A percentile compares a stretch with the other conserved stretches of the same genome.
Conservation (phyloP, 1,140 invertebrate genomes). For the Schlechtendalia chinensis region DNA sequence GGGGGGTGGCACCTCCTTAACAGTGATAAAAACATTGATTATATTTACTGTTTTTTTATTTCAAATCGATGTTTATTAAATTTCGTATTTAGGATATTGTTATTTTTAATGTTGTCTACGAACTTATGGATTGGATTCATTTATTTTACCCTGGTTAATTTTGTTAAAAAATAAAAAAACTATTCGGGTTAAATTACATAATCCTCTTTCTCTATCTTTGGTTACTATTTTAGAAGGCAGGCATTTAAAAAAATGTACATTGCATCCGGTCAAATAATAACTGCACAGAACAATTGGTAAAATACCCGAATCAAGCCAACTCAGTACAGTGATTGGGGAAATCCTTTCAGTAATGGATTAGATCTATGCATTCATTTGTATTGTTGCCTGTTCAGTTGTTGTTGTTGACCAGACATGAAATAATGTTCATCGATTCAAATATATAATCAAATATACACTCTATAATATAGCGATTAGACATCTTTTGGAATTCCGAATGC, state of each 20-base stretch:
- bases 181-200: conserved; percentile 9
- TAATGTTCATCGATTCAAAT: conserved; percentile 30
- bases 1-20: too few relatives aligned
- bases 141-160: conserved; percentile 9
- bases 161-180: background rate
- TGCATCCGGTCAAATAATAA: conserved; percentile 37
- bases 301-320: conserved; percentile 44
- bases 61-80: too few relatives aligned
- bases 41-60: too few relatives aligned
- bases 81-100: too few relatives aligned
- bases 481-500: conserved; percentile 1
- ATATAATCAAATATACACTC: background rate
- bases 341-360: conserved; percentile 45
- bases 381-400: conserved; percentile 24
- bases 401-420: conserved; percentile 21
- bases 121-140: background rate
- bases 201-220: conserved; percentile 31
- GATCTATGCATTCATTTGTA: conserved; percentile 42
- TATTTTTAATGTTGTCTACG: too few relatives aligned
- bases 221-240: conserved; percentile 13
- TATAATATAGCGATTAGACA: conserved; percentile 15
- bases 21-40: too few relatives aligned
- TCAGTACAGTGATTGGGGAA: conserved; percentile 29
- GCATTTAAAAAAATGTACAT: conserved; percentile 27
- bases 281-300: conserved; percentile 16